These are phyloP conservation scores for Amphiura filiformis DNA, from an alignment of 35 echinoderm and acorn worm genomes.

Conservation along the genomic window DNA sequence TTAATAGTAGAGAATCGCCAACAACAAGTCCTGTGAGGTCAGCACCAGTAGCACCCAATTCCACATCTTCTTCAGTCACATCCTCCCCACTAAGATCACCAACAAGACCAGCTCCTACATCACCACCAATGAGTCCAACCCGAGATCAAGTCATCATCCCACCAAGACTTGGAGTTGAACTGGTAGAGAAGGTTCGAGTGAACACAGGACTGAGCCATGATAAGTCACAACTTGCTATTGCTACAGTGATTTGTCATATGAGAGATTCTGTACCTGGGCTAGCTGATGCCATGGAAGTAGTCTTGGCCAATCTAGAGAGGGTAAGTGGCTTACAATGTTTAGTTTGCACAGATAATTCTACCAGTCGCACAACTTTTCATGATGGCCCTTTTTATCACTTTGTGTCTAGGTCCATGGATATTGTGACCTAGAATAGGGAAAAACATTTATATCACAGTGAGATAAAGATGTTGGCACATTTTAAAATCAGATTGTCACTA, in stretches of 20 bases:
- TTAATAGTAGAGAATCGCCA: not conserved
- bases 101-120: not conserved
- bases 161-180: constrained; percentile 48
- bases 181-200: constrained; percentile 86
- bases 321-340: no score
- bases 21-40: not conserved
- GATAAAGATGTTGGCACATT: no score
- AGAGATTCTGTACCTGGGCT: constrained; percentile 60
- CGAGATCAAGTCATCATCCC: constrained; percentile 31
- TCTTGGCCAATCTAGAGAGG: constrained; percentile 47
- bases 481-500: no score
- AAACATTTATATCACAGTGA: no score
- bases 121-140: not conserved
- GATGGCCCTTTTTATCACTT: no score
- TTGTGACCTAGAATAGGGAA: no score
- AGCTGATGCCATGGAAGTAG: constrained; percentile 55
- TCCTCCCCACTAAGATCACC: not conserved
- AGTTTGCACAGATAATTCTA: no score
- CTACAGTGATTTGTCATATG: constrained; percentile 46
- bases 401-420: no score
- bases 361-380: no score
- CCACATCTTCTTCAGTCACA: not conserved
- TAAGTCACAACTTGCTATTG: constrained; percentile 73
- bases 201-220: constrained; percentile 88
- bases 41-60: not conserved